A percentile compares a stretch with the other conserved stretches of the same genome.
These are phyloP conservation scores for Agrotis segetum DNA, from an alignment of 2,888 invertebrate genomes.

Conservation along the genomic window DNA sequence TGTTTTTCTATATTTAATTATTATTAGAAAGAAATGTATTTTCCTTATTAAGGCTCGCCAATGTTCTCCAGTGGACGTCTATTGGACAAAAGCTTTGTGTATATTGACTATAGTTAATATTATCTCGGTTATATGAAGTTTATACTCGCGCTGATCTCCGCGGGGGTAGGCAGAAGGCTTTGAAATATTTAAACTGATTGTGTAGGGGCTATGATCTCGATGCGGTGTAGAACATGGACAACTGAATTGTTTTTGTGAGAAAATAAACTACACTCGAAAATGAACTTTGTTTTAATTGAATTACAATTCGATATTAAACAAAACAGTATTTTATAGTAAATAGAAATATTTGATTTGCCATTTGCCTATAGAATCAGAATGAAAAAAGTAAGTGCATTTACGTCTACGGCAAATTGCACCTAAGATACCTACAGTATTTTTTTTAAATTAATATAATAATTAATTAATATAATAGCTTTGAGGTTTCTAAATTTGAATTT, in stretches of 20 bases:
- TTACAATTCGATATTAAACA: neutral
- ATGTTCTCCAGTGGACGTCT: slow-evolving; percentile 16
- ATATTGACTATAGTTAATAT: slow-evolving; percentile 42
- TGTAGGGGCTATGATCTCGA: slow-evolving; percentile 62
- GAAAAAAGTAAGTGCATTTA: neutral
- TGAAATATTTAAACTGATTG: slow-evolving; percentile 50
- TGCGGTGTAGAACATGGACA: slow-evolving; percentile 55
- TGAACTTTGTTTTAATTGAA: neutral
- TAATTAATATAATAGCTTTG: neutral
- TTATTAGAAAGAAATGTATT: slow-evolving; percentile 42
- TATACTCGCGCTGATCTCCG: slow-evolving; percentile 36
- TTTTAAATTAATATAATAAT: too few species aligned
- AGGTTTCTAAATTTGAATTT: neutral
- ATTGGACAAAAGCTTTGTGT: slow-evolving; percentile 47
- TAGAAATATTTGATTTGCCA: neutral
- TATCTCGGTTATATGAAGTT: slow-evolving; percentile 48
- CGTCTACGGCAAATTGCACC: neutral
- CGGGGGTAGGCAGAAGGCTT: slow-evolving; percentile 45
- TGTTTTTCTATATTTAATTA: slow-evolving; percentile 53
- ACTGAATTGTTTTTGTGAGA: slow-evolving; percentile 52
- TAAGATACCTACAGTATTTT: too few species aligned
- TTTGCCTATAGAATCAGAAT: neutral
- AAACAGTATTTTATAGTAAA: neutral
- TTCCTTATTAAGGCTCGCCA: slow-evolving; percentile 7
- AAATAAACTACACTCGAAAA: neutral